These are phyloP conservation scores for Sinocyclocheilus anophthalmus DNA, from an alignment of 2,113 vertebrate genomes.

Conservation along the genomic window DNA sequence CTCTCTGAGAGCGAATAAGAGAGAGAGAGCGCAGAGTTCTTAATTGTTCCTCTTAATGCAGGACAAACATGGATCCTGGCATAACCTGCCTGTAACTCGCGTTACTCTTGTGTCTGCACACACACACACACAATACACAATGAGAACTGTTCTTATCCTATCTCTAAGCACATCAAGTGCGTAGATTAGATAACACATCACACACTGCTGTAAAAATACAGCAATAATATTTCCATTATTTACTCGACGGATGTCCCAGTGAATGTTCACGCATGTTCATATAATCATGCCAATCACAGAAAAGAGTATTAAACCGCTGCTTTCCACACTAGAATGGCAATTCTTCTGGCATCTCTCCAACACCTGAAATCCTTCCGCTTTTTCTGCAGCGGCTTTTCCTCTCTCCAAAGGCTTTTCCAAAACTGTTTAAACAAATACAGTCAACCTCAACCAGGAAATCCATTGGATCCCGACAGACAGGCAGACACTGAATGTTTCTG, in stretches of 20 bases:
- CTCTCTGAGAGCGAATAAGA: not conserved
- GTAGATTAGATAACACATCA: conserved; percentile 22
- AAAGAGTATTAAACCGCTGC: conserved; percentile 1
- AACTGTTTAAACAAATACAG: conserved; percentile 2
- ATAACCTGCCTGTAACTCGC: too few species aligned
- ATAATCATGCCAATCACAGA: not conserved
- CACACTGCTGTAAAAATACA: not conserved
- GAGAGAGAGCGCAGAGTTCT: conserved; percentile 14
- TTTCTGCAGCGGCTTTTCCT: not conserved
- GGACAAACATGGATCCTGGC: conserved; percentile 49
- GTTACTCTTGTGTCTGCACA: not conserved
- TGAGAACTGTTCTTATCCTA: conserved; percentile 48
- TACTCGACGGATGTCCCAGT: not conserved
- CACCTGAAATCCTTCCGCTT: not conserved
- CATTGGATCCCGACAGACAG: not conserved
- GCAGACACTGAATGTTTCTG: not conserved
- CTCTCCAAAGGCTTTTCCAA: conserved; percentile 17
- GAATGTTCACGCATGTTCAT: conserved; percentile 13
- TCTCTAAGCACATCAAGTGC: conserved; percentile 49
- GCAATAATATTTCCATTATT: not conserved
- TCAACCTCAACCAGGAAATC: not conserved
- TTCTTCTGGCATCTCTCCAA: conserved; percentile 10
- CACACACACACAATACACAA: conserved; percentile 45
- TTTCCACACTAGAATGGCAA: not conserved
- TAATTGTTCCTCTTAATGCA: conserved; percentile 42